These are phyloP conservation scores for Lepidonotus clava DNA, from an alignment of 2,888 invertebrate genomes.

Conservation along the genomic window DNA sequence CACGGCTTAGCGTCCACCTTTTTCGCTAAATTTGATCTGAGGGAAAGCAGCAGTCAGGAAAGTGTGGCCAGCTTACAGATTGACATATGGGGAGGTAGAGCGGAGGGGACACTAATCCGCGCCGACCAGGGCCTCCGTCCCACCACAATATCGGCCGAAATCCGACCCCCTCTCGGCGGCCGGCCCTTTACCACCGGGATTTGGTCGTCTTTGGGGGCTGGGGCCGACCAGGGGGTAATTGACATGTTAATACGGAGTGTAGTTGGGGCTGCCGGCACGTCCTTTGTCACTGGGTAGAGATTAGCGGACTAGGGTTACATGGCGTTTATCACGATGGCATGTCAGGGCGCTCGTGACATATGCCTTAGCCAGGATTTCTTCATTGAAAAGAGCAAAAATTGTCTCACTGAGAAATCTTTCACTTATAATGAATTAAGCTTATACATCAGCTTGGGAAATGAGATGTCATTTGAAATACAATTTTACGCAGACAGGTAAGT, in stretches of 20 bases:
- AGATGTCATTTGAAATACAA: no score
- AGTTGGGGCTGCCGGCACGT: not conserved
- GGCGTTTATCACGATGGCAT: not conserved
- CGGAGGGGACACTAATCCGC: not conserved
- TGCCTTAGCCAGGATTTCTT: no score
- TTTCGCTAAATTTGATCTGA: not conserved
- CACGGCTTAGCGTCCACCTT: no score
- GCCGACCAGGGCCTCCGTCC: not conserved
- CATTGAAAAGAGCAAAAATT: no score
- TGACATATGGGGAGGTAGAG: conserved; percentile 10
- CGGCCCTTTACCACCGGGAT: no score
- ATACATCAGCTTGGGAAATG: no score
- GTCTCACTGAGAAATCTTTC: no score
- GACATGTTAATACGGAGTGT: not conserved
- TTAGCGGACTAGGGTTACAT: not conserved
- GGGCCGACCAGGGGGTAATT: not conserved
- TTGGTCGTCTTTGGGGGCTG: no score
- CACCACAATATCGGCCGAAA: not conserved
- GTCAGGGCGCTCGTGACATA: not conserved
- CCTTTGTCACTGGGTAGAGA: not conserved
- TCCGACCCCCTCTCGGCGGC: not conserved
- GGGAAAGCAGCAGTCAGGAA: not conserved
- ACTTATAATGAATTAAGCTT: no score
- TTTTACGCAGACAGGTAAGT: no score
- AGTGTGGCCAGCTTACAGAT: not conserved